Evolutionary conservation across 1,140 invertebrate species (phyloP).

Genomic region (Zaprionus davidi): DNA sequence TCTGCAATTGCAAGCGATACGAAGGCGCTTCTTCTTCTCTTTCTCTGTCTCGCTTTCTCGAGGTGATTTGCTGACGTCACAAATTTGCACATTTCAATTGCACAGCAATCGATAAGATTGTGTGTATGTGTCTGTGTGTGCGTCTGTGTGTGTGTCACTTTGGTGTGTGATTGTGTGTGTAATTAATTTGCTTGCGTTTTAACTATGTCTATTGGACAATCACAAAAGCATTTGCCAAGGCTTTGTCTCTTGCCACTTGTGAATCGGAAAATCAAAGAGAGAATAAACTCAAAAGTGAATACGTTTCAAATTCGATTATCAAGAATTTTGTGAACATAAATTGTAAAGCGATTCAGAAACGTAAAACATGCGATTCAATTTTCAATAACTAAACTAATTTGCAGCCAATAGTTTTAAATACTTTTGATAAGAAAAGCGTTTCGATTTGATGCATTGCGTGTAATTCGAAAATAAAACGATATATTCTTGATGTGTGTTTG

Average conservation of each 20-base stretch:
- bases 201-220: conserved; percentile 1
- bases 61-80: conserved; percentile 53
- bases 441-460: conserved; percentile 46
- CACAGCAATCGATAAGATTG: conserved; percentile 56
- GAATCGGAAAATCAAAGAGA: conserved; percentile 14
- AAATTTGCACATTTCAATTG: conserved; percentile 52
- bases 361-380: conserved; percentile 63
- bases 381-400: conserved; percentile 72
- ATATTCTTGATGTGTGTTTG: conserved; percentile 33
- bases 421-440: conserved; percentile 46
- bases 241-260: conserved; percentile 10
- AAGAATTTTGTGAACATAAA: conserved; percentile 35
- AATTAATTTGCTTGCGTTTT: conserved; percentile 38
- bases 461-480: conserved; percentile 42
- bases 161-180: conserved; percentile 30
- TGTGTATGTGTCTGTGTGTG: conserved; percentile 14
- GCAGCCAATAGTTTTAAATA: conserved; percentile 60
- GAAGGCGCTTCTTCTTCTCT: conserved; percentile 17
- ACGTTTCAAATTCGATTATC: conserved; percentile 14
- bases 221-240: conserved; percentile 56
- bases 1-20: conserved; percentile 31
- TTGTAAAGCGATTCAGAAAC: conserved; percentile 43
- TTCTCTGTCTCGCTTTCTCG: neutral
- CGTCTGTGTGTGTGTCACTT: conserved; percentile 16
- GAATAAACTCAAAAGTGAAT: conserved; percentile 9